Base-by-base conservation (phyloP, 2,888 invertebrate species). In the Ptilodon capucinus region DNA sequence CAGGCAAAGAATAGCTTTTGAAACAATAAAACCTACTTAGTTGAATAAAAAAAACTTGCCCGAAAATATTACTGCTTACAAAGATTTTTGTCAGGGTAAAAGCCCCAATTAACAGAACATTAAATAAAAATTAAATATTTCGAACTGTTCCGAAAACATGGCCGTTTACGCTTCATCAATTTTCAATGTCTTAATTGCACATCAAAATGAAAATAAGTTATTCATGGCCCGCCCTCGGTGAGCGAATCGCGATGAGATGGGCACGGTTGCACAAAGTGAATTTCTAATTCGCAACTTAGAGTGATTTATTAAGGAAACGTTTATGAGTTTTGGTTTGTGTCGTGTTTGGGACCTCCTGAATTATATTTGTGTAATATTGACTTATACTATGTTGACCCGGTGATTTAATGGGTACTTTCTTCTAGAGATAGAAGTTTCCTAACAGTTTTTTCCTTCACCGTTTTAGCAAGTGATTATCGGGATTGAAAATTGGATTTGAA, bases 261-360 rank as follows among this genome's bases (percentile, higher is more conserved):
- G 18, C 38, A 53, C 47, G 40, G 48, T 44, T 62, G 60, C 58
- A 63, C 58, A 68, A 68, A 68, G 67, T 56, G 69, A 68, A 68
- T 68, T 39, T 47, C 58, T 64, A 68, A 67, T 66, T 57, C 44
- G 9, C 44, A 51, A 50, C 55, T 61, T 61, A 57, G 25, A 19
- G 38, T 38, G 38, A 38, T 38, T 38, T 38, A 38, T 38, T 38
- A 38, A 18, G 38, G 38, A 38, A 38, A 19, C 38, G 38, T 19
- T 38, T 38, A 38, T 35, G 35, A 35, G 35, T 35, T 35, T 35
- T 35, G 17, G 17, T 35, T 32, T 14, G 14, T 14, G 32, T 14
- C 14, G 14, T 14, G 2, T 32, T 32, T 40, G 25, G 25, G 25
- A 25, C 23, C 16, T 13, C 16, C 21, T 11, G 14, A 13, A 14